Conservation (phyloP, 2,113 vertebrate species). For the Lasiurus cinereus region DNA sequence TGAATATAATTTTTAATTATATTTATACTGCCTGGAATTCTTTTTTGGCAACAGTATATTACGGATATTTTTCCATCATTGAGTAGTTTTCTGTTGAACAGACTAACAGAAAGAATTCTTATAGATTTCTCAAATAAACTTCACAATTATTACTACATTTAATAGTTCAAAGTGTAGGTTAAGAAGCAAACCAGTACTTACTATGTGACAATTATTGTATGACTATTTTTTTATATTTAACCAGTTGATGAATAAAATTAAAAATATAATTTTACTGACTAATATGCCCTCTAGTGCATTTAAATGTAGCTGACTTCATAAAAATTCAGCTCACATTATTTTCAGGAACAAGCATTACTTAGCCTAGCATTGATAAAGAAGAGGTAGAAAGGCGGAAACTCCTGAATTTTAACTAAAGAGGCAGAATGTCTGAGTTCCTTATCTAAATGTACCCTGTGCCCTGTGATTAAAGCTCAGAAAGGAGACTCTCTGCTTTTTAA, state of each 20-base stretch:
- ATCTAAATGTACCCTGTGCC: not conserved
- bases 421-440: not conserved
- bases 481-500: not conserved
- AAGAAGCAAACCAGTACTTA: not conserved
- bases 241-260: conserved; percentile 38
- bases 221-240: conserved; percentile 24
- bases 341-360: not conserved
- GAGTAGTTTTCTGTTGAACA: conserved; percentile 23
- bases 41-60: conserved; percentile 34
- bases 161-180: not conserved
- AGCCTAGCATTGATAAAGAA: conserved; percentile 33
- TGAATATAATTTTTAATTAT: conserved; percentile 50
- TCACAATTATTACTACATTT: conserved; percentile 38
- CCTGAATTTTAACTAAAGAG: not conserved
- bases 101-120: conserved; percentile 28
- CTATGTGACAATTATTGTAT: not conserved
- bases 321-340: conserved; percentile 17
- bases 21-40: not conserved
- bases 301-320: conserved; percentile 56
- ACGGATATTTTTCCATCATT: not conserved
- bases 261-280: conserved; percentile 39
- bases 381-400: not conserved
- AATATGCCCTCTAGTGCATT: not conserved
- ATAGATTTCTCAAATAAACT: conserved; percentile 40
- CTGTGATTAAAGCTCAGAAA: not conserved